phyloP scores from a whole-genome alignment of 2,888 invertebrate species.

The Thera obeliscata region DNA sequence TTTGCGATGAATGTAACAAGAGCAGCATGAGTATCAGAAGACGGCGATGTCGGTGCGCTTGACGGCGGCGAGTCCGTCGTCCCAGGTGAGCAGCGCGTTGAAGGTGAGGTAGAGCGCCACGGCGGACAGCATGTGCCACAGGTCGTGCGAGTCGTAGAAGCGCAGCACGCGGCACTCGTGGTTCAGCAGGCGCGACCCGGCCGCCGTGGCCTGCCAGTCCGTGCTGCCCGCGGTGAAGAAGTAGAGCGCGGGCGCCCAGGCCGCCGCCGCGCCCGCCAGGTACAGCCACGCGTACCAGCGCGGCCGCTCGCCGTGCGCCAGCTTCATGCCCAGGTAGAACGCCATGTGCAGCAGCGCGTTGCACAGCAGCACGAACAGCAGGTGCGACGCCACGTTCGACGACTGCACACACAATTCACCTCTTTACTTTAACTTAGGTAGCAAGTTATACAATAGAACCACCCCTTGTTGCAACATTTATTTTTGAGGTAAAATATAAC shows the following conservation, averaged over 20 bases:
- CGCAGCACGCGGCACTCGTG: constrained; percentile 71
- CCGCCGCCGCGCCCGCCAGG: constrained; percentile 85
- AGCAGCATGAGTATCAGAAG: constrained; percentile 80
- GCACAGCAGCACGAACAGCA: constrained; percentile 91
- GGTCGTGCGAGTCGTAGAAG: constrained; percentile 94
- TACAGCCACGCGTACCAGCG: constrained; percentile 86
- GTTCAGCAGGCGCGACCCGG: constrained; percentile 86
- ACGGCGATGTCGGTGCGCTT: constrained; percentile 91
- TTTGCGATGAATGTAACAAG: no score
- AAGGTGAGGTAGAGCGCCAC: constrained; percentile 93
- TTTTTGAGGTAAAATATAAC: no score
- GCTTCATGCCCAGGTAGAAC: constrained; percentile 95
- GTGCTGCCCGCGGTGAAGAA: constrained; percentile 65
- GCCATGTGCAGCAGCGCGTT: constrained; percentile 92
- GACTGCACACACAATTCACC: constrained; percentile 62
- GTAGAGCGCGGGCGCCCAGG: constrained; percentile 89
- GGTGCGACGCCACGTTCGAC: constrained; percentile 91
- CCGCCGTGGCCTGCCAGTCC: constrained; percentile 85
- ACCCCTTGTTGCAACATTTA: no score
- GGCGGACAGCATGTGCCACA: constrained; percentile 95
- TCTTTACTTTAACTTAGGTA: no score
- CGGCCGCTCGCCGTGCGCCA: constrained; percentile 87
- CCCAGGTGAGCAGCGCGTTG: constrained; percentile 91
- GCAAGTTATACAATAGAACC: no score
- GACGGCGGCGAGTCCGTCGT: constrained; percentile 91